phyloP scores from a whole-genome alignment of 1,140 invertebrate species.

The Mactra quadrangularis region DNA sequence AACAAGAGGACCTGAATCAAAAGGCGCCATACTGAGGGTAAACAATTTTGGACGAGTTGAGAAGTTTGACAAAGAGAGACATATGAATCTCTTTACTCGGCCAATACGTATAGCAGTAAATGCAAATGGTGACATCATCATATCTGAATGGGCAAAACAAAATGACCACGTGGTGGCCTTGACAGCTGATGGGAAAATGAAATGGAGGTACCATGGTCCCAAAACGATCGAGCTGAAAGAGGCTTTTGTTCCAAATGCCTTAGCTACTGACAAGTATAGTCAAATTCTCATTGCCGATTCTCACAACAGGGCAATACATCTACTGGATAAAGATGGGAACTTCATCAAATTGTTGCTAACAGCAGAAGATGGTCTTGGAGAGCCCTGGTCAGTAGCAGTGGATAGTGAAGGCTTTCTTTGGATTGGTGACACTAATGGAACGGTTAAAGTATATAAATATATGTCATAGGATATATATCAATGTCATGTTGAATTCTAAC shows the following conservation, averaged over 20 bases:
- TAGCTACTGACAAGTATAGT: conserved; percentile 52
- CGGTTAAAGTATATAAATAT: conserved; percentile 49
- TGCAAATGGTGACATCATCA: conserved; percentile 52
- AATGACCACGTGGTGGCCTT: conserved; percentile 57
- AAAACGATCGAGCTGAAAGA: conserved; percentile 40
- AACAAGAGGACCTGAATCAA: conserved; percentile 41
- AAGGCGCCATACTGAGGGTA: conserved; percentile 50
- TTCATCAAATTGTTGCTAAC: conserved; percentile 57
- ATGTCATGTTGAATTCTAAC: too few species aligned
- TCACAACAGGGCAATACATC: conserved; percentile 44
- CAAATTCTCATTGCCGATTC: conserved; percentile 57
- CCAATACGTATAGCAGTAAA: conserved; percentile 52
- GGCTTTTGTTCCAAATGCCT: conserved; percentile 49
- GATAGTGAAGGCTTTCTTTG: conserved; percentile 56
- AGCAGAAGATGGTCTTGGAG: conserved; percentile 49
- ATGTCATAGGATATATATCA: conserved; percentile 57
- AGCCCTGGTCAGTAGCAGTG: conserved; percentile 59
- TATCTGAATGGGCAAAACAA: conserved; percentile 57
- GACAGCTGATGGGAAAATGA: conserved; percentile 47
- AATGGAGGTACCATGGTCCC: conserved; percentile 51
- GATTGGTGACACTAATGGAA: conserved; percentile 56
- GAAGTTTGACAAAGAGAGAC: conserved; percentile 53
- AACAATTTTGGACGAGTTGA: conserved; percentile 52
- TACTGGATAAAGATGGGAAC: conserved; percentile 52
- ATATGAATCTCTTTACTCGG: conserved; percentile 30